phyloP scores from a whole-genome alignment of 2,888 invertebrate species.

The Pheosia gnoma region DNA sequence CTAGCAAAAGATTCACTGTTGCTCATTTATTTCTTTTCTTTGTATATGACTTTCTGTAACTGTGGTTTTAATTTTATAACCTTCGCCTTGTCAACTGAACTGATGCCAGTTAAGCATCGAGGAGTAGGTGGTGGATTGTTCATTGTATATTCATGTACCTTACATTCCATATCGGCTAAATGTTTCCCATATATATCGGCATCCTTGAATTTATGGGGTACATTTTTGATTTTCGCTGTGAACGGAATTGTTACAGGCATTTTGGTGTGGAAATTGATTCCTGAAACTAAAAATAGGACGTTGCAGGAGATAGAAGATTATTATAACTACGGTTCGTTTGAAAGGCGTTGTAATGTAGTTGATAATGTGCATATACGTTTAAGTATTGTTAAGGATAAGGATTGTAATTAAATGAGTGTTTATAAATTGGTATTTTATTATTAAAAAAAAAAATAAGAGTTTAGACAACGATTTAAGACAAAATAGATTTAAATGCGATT shows the following conservation, averaged over 20 bases:
- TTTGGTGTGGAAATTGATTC: conserved; percentile 26
- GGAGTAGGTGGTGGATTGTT: conserved; percentile 32
- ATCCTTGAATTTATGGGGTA: conserved; percentile 20
- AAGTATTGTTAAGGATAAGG: not conserved
- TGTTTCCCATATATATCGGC: conserved; percentile 20
- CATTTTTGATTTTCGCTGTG: conserved; percentile 16
- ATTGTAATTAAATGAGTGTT: not conserved
- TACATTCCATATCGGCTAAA: conserved; percentile 26
- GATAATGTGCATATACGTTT: not conserved
- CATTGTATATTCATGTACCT: conserved; percentile 21
- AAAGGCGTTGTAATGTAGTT: not conserved
- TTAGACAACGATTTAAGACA: too few relatives aligned
- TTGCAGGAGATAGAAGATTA: conserved; percentile 37
- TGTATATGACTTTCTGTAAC: conserved; percentile 6
- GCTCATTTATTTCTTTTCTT: not conserved
- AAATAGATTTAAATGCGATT: too few relatives aligned
- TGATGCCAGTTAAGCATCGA: conserved; percentile 37
- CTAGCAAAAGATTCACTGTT: not conserved
- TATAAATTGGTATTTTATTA: too few relatives aligned
- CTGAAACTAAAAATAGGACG: conserved; percentile 33
- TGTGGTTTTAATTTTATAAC: conserved; percentile 20
- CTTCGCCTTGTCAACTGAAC: conserved; percentile 26
- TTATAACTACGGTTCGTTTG: conserved; percentile 14
- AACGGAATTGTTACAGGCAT: conserved; percentile 9
- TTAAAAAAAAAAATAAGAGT: too few relatives aligned